Base-by-base conservation (phyloP, 2,888 invertebrate genomes). In the Phrixothrix hirtus region DNA sequence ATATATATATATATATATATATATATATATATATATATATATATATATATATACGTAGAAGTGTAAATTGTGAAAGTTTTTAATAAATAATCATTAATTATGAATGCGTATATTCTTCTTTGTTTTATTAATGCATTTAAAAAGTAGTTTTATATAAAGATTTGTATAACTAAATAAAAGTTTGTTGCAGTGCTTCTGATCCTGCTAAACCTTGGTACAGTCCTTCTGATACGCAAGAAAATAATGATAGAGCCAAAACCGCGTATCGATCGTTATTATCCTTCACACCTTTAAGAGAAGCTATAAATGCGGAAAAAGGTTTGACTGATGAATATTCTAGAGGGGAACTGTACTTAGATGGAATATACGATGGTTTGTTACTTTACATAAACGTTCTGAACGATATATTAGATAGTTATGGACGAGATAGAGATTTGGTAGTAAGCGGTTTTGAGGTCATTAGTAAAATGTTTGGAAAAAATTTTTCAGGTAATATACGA, bases 341-440 rank as follows among this genome's bases (percentile, higher is more conserved):
- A 39, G 73, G 72, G 21, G 61, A 66, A 13, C 72, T 69, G 26
- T 73, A 69, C 58, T 57, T 75, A 31, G 71, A 74, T 45, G 95
- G 96, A 1, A 94, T 98, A 76, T 95, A 96, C 76, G 97, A 99
- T 69, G 96, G 96, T 0, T 93, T 98, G 7, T 80, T 97, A 0
- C 83, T 99, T 26, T 98, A 96, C 75, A 92, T 95, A 0, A 81
- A 91, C 47, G 95, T 95, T 0, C 78, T 98, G 4, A 95, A 95
- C 70, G 90, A 94, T 61, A 93, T 93, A 14, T 78, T 96, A 30
- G 72, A 79, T 70, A 25, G 63, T 26, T 66, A 72, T 2, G 63
- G 64, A 1, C 65, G 68, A 1, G 66, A 66, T 9, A 75, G 76
- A 47, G 21, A 11, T 65, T 72, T 32, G 76, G 76, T 52, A 26